A percentile compares a stretch with the other conserved stretches of the same genome.
Conservation (phyloP, 1,140 invertebrate genomes). For the Monomorium pharaonis region DNA sequence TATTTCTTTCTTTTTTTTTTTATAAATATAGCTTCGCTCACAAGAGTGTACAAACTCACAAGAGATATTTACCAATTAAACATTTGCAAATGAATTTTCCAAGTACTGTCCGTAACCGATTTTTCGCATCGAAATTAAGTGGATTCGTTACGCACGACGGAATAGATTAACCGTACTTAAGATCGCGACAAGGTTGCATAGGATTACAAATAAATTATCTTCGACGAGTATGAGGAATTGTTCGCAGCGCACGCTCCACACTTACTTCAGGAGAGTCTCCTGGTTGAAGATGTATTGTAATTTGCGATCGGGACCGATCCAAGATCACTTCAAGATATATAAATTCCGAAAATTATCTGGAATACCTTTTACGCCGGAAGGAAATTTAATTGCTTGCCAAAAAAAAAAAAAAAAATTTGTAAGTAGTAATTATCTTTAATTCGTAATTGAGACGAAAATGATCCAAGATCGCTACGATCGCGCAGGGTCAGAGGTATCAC, state of each 20-base stretch:
- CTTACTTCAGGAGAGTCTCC: conserved; percentile 62
- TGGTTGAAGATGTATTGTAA: not conserved
- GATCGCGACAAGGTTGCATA: not conserved
- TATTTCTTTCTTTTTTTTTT: conserved; percentile 35
- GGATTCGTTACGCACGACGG: conserved; percentile 1
- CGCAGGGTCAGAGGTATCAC: conserved; percentile 81
- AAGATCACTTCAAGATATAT: conserved; percentile 22
- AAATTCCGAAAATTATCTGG: not conserved
- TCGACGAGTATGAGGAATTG: conserved; percentile 80
- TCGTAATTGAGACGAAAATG: not conserved
- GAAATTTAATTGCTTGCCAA: not conserved
- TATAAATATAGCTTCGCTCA: conserved; percentile 33
- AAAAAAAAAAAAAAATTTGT: not conserved
- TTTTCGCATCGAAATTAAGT: not conserved
- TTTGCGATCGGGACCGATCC: conserved; percentile 18
- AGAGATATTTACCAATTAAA: conserved; percentile 2
- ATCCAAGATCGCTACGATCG: conserved; percentile 38
- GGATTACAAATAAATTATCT: conserved; percentile 45
- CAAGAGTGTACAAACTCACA: not conserved
- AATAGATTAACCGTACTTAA: not conserved
- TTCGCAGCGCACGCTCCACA: conserved; percentile 79
- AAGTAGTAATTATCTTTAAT: not conserved
- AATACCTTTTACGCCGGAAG: not conserved
- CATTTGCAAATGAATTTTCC: not conserved
- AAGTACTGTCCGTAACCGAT: not conserved